Evolutionary conservation across 2,113 vertebrate genomes (phyloP), one percentile per base, ranked within the genome.

Genomic region (pig (Sus scrofa)): DNA sequence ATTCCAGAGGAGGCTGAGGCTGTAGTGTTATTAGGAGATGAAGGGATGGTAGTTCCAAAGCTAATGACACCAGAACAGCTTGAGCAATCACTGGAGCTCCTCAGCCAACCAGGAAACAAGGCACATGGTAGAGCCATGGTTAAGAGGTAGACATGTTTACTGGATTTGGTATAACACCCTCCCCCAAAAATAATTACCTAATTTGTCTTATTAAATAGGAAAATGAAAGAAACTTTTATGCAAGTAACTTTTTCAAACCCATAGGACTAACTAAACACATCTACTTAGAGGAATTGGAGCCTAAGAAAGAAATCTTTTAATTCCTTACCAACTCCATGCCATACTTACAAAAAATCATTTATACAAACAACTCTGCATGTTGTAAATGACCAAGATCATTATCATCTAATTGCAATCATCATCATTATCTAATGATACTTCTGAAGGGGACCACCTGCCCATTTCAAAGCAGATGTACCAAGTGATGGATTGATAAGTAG

Each of bases 351-450:
- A 95, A 89, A 94, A 93, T 85, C 65, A 95, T 89, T 96, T 93
- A 91, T 91, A 96, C 62, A 97, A 96, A 97, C 0, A 79, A 95
- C 97, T 98, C 96, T 93, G 98, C 94, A 39, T 97, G 98, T 89
- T 93, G 97, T 95, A 98, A 98, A 98, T 98, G 96, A 93, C 91
- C 84, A 62, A 91, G 93, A 97, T 97, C 97, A 97, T 98, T 98
- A 98, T 84, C 78, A 90, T 63, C 91, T 98, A 98, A 98, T 98
- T 97, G 87, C 86, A 84, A 93, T 95, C 93, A 93, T 97, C 97
- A 96, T 89, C 97, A 95, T 96, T 94, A 96, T 77, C 94, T 97
- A 97, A 96, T 95, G 97, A 75, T 74, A 85, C 97, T 96, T 97
- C 84, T 93, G 86, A 95, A 96, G 87, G 86, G 65, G 86, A 96